These are phyloP conservation scores for Cydia amplana DNA, from an alignment of 1,140 invertebrate genomes.

Conservation along the genomic window DNA sequence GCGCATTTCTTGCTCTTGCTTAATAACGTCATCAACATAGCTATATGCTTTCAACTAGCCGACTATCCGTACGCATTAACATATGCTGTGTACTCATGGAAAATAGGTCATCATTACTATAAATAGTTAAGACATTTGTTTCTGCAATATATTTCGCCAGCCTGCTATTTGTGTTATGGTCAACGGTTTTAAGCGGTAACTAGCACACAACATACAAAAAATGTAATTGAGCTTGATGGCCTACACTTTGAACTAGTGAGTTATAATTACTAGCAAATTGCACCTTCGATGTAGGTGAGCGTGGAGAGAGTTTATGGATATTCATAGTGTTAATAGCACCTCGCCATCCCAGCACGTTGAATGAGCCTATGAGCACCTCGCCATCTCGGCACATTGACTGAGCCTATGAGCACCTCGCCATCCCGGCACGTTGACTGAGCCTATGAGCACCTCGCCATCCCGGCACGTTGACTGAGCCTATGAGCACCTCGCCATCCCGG, in stretches of 20 bases:
- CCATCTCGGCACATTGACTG: background rate
- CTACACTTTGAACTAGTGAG: constrained; percentile 13
- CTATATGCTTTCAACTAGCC: background rate
- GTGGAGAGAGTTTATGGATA: constrained; percentile 18
- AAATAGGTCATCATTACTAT: constrained; percentile 21
- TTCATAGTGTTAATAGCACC: background rate
- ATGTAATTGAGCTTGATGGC: constrained; percentile 15
- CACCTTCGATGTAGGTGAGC: constrained; percentile 23
- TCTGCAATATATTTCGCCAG: background rate
- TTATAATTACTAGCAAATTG: constrained; percentile 22
- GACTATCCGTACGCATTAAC: constrained; percentile 13
- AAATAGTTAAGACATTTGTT: background rate
- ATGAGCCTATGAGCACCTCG: background rate
- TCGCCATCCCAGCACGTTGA: background rate
- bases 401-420: background rate
- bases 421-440: background rate
- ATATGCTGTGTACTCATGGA: background rate
- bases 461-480: background rate
- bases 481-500: too few species aligned
- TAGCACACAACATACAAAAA: constrained; percentile 12
- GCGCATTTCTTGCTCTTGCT: constrained; percentile 31
- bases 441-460: background rate
- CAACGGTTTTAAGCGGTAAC: constrained; percentile 3
- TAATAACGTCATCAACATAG: constrained; percentile 29
- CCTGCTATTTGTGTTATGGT: background rate